Evolutionary conservation across 2,888 invertebrate genomes (phyloP), one percentile per base, ranked within the genome.

Genomic region (Ennomos fuscantarius): DNA sequence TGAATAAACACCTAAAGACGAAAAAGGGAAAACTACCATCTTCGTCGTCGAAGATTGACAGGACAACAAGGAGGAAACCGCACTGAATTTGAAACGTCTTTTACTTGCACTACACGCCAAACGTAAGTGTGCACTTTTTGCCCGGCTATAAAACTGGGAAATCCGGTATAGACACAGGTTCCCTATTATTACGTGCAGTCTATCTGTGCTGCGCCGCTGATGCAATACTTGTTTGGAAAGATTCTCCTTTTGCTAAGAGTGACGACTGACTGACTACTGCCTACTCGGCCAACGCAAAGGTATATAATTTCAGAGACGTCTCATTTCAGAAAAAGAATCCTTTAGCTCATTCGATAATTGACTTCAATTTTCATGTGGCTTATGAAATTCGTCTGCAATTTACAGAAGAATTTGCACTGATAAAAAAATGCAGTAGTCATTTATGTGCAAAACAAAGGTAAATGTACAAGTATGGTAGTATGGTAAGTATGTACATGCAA

Each of bases 131-230:
- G 50, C 53, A 48, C 69, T 74, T 74, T 72, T 69, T 66, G 52
- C 56, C 62, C 45, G 61, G 49, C 63, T 62, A 65, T 60, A 63
- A 69, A 72, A 73, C 70, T 70, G 72, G 78, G 76, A 78, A 78
- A 75, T 81, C 81, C 78, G 73, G 74, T 70, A 68, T 54, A 49
- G 57, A 44, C 42, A 49, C 56, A 56, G 49, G 56, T 46, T 60
- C 49, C 64, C 64, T 62, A 62, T 65, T 65, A 68, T 68, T 66
- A 63, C 66, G 63, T 44, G 44, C 48, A 35, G 41, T 32, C 36
- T 56, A 50, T 47, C 45, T 47, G 51, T 51, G 48, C 47, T 33
- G 44, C n/a, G 44, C 37, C 34, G 47, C 44, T 59, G 58, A 59
- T 53, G 53, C 58, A 54, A 59, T 48, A 53, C 58, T 49, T 41